Percentiles rank a stretch among this genome's conserved stretches.
phyloP scores from a whole-genome alignment of 2,113 vertebrate species.

The Aleadryas rufinucha region DNA sequence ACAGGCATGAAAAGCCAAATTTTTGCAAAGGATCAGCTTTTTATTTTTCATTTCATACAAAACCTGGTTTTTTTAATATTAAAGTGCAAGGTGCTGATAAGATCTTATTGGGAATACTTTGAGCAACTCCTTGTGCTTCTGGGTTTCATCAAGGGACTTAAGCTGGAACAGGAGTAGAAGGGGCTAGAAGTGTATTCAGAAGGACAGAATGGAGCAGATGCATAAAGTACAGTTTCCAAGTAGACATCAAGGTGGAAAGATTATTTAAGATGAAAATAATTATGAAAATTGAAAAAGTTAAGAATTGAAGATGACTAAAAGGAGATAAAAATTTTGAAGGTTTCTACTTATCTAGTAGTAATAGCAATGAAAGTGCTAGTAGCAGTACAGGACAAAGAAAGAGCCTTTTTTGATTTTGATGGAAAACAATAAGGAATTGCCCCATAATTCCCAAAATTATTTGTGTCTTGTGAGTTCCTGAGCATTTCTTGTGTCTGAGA shows the following conservation, averaged over 20 bases:
- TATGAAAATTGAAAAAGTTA: not conserved
- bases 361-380: accelerated
- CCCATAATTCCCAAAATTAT: not conserved
- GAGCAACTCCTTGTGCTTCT: not conserved
- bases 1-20: not conserved
- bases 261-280: not conserved
- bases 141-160: not conserved
- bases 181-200: not conserved
- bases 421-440: not conserved
- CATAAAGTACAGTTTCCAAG: not conserved
- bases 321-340: accelerated
- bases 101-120: not conserved
- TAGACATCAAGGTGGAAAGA: not conserved
- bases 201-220: not conserved
- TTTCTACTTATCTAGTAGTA: not conserved
- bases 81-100: accelerated
- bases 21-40: not conserved
- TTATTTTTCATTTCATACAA: not conserved
- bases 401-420: not conserved
- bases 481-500: not conserved
- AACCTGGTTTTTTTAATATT: not conserved
- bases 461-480: not conserved
- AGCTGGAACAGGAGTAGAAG: not conserved
- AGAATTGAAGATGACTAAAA: not conserved
- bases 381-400: not conserved